Evolutionary conservation across 1,140 invertebrate genomes (phyloP).

Genomic region (Tetragnatha versicolor): DNA sequence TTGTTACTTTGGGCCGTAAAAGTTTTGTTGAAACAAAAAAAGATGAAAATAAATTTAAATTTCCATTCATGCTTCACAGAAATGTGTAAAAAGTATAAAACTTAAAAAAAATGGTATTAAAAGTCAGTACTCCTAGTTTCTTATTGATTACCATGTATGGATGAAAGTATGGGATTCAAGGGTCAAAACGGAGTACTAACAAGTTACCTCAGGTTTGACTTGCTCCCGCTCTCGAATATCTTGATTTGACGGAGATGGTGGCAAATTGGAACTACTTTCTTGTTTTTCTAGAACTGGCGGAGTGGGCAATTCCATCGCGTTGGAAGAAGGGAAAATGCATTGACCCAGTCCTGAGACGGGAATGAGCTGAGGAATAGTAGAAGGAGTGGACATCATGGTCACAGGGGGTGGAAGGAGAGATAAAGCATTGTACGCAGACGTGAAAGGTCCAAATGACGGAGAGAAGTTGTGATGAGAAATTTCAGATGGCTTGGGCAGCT

Average conservation of each 20-base stretch:
- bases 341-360: conserved; percentile 38
- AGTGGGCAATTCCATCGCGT: conserved; percentile 7
- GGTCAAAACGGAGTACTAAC: no score
- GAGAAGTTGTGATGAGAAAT: conserved; percentile 58
- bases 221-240: conserved; percentile 47
- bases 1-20: no score
- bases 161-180: no score
- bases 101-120: no score
- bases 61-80: no score
- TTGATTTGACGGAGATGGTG: conserved; percentile 14
- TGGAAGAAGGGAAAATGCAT: conserved; percentile 38
- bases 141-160: no score
- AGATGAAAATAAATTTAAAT: no score
- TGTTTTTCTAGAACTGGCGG: conserved; percentile 34
- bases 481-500: conserved; percentile 82
- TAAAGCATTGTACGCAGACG: conserved; percentile 51
- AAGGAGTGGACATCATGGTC: conserved; percentile 47
- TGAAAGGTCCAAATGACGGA: conserved; percentile 48
- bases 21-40: no score
- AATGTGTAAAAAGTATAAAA: no score
- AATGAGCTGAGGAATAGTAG: conserved; percentile 41
- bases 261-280: conserved; percentile 23
- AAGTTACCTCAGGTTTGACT: conserved; percentile 45
- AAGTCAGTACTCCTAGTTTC: no score
- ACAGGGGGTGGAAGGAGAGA: conserved; percentile 37